phyloP scores from a whole-genome alignment of 2,113 vertebrate genomes.

The Oriolus oriolus region DNA sequence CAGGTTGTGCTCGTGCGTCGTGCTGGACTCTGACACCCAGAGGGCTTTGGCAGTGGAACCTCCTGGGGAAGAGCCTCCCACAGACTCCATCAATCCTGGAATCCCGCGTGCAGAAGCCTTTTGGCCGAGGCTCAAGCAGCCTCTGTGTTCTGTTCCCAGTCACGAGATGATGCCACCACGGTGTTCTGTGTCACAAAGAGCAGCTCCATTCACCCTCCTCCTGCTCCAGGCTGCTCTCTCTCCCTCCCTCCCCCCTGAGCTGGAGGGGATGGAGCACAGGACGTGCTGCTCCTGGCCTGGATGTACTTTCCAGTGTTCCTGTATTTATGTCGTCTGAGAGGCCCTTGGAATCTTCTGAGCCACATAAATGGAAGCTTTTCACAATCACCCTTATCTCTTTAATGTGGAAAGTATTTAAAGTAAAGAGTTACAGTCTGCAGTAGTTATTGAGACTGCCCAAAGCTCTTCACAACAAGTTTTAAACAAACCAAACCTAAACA shows the following conservation, averaged over 20 bases:
- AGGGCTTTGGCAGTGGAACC: neutral
- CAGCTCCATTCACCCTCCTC: neutral
- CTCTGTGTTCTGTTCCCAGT: neutral
- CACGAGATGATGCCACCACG: neutral
- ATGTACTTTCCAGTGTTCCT: neutral
- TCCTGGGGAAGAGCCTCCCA: neutral
- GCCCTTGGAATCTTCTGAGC: neutral
- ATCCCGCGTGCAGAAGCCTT: neutral
- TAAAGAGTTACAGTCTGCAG: neutral
- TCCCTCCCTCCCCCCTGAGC: neutral
- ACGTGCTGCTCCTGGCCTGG: neutral
- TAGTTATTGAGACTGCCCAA: neutral
- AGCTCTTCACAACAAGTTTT: neutral
- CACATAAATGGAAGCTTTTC: neutral
- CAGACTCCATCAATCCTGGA: neutral
- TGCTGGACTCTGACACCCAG: neutral
- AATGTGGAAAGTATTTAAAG: neutral
- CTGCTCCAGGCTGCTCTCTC: neutral
- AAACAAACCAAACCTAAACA: neutral
- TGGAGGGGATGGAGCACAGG: neutral
- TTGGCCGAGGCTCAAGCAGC: neutral
- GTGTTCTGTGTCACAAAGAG: neutral
- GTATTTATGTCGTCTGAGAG: neutral
- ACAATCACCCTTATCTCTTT: neutral
- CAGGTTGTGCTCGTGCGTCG: neutral